Evolutionary conservation across 2,797 vertebrate species (phyloP).

Genomic region (Leptatherina wallacei): DNA sequence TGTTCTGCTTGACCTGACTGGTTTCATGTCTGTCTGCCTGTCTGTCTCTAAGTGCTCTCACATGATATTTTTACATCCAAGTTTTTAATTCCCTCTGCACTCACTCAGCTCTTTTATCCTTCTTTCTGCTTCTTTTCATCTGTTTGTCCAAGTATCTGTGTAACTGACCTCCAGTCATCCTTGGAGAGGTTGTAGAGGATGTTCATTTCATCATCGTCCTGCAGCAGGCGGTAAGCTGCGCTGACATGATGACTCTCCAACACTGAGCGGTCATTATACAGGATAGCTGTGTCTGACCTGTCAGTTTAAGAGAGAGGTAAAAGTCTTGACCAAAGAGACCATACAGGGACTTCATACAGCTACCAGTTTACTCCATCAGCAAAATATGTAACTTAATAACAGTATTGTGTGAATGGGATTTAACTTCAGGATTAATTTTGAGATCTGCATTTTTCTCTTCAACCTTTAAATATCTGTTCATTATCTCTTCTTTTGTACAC

Average conservation of each 20-base stretch:
- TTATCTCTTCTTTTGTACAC: no score
- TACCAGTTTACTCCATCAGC: background rate
- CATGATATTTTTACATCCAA: constrained; percentile 49
- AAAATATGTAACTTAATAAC: background rate
- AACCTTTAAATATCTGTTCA: no score
- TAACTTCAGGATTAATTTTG: background rate
- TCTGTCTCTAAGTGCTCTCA: constrained; percentile 13
- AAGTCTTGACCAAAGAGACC: no score
- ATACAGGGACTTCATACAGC: background rate
- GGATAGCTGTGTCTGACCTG: constrained; percentile 96
- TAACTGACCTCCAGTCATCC: constrained; percentile 96
- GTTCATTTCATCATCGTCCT: constrained; percentile 99
- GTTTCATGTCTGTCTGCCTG: background rate
- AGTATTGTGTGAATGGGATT: background rate
- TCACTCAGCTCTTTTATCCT: constrained; percentile 12
- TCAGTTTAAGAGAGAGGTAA: constrained; percentile 10
- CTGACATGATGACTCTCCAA: constrained; percentile 98
- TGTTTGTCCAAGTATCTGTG: background rate
- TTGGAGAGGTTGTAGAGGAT: constrained; percentile 97
- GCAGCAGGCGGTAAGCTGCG: constrained; percentile 93
- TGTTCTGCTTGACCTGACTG: constrained; percentile 12
- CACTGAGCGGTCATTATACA: constrained; percentile 96
- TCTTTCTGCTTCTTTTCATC: constrained; percentile 7
- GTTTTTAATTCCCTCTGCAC: constrained; percentile 86
- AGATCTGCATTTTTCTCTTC: no score